These are phyloP conservation scores for Paradisaea rubra DNA, from an alignment of 2,113 vertebrate species.

Conservation along the genomic window DNA sequence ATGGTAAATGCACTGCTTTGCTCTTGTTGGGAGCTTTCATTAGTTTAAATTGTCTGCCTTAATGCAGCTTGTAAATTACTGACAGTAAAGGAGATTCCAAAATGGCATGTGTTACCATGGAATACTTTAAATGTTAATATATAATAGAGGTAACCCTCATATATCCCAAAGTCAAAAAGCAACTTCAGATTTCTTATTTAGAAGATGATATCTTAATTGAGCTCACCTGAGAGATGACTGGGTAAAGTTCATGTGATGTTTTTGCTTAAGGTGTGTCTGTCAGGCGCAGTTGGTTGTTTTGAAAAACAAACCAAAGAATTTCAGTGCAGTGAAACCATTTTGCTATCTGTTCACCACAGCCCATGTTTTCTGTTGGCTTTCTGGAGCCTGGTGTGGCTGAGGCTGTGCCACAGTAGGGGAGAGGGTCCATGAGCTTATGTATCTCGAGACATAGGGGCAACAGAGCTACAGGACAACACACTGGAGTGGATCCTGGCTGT, in stretches of 20 bases:
- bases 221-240: neutral
- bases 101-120: neutral
- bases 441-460: neutral
- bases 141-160: neutral
- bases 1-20: neutral
- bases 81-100: neutral
- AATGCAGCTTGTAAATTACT: neutral
- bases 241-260: neutral
- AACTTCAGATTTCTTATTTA: neutral
- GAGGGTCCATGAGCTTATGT: fast-evolving
- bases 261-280: neutral
- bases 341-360: slow-evolving; percentile 3
- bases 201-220: neutral
- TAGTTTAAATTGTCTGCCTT: neutral
- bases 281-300: neutral
- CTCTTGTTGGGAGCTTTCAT: neutral
- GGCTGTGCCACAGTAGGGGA: neutral
- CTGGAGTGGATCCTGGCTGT: neutral
- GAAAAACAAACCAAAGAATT: neutral
- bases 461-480: neutral
- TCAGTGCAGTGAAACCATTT: neutral
- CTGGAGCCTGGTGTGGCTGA: neutral
- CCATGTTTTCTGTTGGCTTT: neutral
- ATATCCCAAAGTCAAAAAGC: neutral
- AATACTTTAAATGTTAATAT: neutral